These are phyloP conservation scores for Selene dorsalis DNA, from an alignment of 2,797 vertebrate genomes.

Conservation along the genomic window DNA sequence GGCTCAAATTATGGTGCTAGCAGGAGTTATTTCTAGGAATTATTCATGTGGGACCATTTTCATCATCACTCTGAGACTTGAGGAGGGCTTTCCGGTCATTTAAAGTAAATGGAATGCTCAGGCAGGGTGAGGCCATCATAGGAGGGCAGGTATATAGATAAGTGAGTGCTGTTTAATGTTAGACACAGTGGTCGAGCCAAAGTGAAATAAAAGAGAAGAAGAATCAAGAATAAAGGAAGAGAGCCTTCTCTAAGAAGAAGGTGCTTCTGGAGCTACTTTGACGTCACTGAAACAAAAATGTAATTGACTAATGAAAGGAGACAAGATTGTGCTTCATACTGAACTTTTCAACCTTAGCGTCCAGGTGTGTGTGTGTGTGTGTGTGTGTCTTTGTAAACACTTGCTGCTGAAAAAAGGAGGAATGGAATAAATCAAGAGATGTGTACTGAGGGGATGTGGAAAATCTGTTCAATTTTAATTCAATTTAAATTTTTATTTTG, in stretches of 20 bases:
- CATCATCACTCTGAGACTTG: background rate
- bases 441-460: background rate
- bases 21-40: conserved; percentile 5
- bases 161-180: background rate
- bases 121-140: background rate
- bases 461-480: background rate
- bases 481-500: background rate
- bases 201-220: conserved; percentile 40
- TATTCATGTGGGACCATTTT: conserved; percentile 5
- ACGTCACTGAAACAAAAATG: conserved; percentile 69
- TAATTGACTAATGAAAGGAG: conserved; percentile 78
- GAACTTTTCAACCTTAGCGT: conserved; percentile 59
- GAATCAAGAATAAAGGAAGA: conserved; percentile 71
- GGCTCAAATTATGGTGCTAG: conserved; percentile 7
- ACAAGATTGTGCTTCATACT: conserved; percentile 67
- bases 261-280: conserved; percentile 75
- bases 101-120: conserved; percentile 5
- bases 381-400: conserved; percentile 7
- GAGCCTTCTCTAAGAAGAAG: conserved; percentile 69
- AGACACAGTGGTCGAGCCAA: conserved; percentile 7
- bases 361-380: conserved; percentile 35
- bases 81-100: background rate
- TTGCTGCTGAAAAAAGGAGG: conserved; percentile 4
- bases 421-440: background rate
- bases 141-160: background rate